Conservation (phyloP, 2,113 vertebrate genomes). For the Sturnus vulgaris region DNA sequence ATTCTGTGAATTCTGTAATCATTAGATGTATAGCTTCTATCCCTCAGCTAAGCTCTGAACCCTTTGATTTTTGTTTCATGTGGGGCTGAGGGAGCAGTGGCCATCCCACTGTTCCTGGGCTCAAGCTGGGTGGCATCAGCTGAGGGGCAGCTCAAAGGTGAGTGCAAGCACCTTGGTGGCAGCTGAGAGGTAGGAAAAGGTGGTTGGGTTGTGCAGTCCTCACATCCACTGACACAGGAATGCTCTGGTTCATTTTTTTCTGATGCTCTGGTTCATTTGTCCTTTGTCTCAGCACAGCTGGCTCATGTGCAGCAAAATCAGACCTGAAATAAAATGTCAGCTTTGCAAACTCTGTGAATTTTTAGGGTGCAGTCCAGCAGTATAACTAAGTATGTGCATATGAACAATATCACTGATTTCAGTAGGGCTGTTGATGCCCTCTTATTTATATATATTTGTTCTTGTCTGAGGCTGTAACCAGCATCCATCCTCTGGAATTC, state of each 20-base stretch:
- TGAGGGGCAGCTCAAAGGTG: neutral
- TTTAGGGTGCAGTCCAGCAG: neutral
- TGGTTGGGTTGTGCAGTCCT: rapidly evolving
- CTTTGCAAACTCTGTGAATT: neutral
- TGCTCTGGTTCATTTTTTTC: neutral
- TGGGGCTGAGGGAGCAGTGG: neutral
- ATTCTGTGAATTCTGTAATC: no score
- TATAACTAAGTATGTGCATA: neutral
- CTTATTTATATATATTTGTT: neutral
- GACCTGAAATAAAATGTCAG: neutral
- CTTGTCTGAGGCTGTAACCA: neutral
- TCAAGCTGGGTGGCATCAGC: rapidly evolving
- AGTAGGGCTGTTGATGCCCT: neutral
- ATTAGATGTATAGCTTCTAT: no score
- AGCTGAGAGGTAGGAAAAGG: rapidly evolving
- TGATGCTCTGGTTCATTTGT: neutral
- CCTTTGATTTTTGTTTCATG: no score
- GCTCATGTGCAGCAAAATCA: neutral
- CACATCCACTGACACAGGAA: neutral
- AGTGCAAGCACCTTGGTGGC: no score
- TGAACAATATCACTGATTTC: neutral
- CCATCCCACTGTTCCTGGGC: neutral
- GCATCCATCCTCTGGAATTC: neutral
- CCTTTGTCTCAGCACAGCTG: neutral
- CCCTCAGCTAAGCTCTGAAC: no score